Evolutionary conservation across 1,140 invertebrate species (phyloP).

Genomic region (Cydia pomonella): DNA sequence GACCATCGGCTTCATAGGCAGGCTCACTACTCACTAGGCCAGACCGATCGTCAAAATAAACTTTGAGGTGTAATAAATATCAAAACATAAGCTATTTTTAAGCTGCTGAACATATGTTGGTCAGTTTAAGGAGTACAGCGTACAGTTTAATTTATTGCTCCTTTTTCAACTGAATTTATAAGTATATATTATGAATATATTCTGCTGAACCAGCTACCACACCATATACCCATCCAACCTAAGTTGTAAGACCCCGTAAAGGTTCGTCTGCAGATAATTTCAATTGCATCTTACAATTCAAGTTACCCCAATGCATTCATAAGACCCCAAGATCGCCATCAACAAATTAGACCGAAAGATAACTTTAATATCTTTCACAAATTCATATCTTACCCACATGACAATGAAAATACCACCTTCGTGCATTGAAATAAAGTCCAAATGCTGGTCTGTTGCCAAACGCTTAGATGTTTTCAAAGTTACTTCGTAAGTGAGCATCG

Average conservation of each 20-base stretch:
- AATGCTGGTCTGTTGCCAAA: not conserved
- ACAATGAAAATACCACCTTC: not conserved
- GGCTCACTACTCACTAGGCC: too few species aligned
- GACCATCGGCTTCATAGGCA: too few species aligned
- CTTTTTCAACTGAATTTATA: too few species aligned
- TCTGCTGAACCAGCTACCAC: too few species aligned
- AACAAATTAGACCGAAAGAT: conserved; percentile 13
- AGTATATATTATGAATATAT: too few species aligned
- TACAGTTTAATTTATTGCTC: too few species aligned
- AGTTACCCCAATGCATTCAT: conserved; percentile 2
- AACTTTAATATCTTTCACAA: not conserved
- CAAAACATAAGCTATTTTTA: too few species aligned
- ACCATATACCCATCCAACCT: too few species aligned
- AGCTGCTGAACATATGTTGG: too few species aligned
- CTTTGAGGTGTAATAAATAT: too few species aligned
- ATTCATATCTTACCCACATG: not conserved
- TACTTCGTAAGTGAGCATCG: conserved; percentile 14
- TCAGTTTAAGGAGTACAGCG: too few species aligned
- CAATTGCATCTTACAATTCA: conserved; percentile 11
- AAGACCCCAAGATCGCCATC: conserved; percentile 4
- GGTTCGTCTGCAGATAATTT: conserved; percentile 5
- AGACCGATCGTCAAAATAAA: too few species aligned
- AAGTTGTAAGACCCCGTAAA: not conserved
- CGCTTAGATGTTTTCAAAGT: not conserved
- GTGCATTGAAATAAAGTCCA: not conserved